A percentile compares a stretch with the other conserved stretches of the same genome.
Evolutionary conservation across 2,888 invertebrate genomes (phyloP).

Genomic region (Lasioglossum marginatum): DNA sequence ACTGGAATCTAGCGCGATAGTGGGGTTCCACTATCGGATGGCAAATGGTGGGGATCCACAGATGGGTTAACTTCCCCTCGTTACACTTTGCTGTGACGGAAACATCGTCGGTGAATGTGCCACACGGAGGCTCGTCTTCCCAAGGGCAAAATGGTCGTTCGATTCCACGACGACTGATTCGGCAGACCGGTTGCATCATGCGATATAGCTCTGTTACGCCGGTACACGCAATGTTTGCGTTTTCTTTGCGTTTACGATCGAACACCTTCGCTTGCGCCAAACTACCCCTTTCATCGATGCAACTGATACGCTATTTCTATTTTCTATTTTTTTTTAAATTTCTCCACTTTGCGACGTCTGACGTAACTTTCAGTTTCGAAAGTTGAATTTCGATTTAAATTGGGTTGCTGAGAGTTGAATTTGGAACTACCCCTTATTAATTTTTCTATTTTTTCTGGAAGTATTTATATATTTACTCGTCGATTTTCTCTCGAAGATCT

Average conservation of each 20-base stretch:
- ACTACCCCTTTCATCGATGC: not conserved
- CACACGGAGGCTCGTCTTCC: slow-evolving; percentile 75
- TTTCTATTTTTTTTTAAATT: not conserved
- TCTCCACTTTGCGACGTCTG: not conserved
- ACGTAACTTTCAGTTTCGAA: not conserved
- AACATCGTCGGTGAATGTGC: slow-evolving; percentile 67
- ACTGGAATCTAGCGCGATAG: slow-evolving; percentile 23
- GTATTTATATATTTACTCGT: not conserved
- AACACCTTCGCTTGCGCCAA: too few relatives aligned
- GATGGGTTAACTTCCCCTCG: slow-evolving; percentile 52
- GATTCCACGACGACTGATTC: slow-evolving; percentile 45
- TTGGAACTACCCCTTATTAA: not conserved
- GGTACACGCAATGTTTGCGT: not conserved
- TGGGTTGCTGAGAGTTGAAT: too few relatives aligned
- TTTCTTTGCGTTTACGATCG: too few relatives aligned
- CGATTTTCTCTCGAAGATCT: not conserved
- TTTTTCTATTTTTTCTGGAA: not conserved
- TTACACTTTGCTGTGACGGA: slow-evolving; percentile 34
- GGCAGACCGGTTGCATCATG: slow-evolving; percentile 55
- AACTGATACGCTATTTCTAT: not conserved
- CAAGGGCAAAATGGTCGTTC: slow-evolving; percentile 81
- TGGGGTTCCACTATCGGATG: slow-evolving; percentile 15
- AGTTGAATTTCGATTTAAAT: too few relatives aligned
- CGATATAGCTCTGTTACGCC: not conserved
- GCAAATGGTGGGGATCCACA: not conserved